Conservation (phyloP, 2,113 vertebrate genomes). For the Mobula hypostoma region DNA sequence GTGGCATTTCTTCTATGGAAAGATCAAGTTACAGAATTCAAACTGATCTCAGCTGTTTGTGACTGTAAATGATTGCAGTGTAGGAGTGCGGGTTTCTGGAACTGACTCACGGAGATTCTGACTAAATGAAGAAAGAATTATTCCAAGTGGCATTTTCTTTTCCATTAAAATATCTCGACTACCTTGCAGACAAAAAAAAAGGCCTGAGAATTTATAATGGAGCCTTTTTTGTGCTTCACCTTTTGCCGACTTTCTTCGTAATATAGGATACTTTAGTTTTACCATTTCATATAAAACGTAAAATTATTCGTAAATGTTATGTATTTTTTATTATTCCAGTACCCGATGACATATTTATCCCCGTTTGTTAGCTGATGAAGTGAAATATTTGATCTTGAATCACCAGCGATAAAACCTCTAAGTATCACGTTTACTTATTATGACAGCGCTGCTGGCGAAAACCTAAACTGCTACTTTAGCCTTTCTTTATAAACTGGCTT, state of each 20-base stretch:
- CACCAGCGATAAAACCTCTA: background rate
- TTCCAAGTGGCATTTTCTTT: conserved; percentile 24
- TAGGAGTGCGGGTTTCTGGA: conserved; percentile 4
- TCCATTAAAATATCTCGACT: background rate
- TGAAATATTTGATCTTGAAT: background rate
- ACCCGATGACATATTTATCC: background rate
- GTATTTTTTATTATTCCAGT: background rate
- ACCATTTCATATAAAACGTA: background rate
- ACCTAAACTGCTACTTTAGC: background rate
- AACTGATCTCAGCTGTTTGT: conserved; percentile 32
- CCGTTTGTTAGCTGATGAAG: background rate
- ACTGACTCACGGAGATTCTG: conserved; percentile 23
- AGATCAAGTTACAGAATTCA: conserved; percentile 32
- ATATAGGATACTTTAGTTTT: background rate
- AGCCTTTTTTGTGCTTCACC: background rate
- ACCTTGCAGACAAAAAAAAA: background rate
- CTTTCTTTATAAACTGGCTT: background rate
- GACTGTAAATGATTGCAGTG: conserved; percentile 22
- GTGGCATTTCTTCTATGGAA: conserved; percentile 23
- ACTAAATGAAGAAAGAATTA: conserved; percentile 24
- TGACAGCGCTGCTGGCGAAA: background rate
- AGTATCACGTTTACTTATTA: background rate
- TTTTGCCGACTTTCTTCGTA: background rate
- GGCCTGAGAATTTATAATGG: background rate
- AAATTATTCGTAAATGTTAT: background rate